Conservation (phyloP, 2,797 vertebrate genomes). For the Kryptopterus vitreolus region DNA sequence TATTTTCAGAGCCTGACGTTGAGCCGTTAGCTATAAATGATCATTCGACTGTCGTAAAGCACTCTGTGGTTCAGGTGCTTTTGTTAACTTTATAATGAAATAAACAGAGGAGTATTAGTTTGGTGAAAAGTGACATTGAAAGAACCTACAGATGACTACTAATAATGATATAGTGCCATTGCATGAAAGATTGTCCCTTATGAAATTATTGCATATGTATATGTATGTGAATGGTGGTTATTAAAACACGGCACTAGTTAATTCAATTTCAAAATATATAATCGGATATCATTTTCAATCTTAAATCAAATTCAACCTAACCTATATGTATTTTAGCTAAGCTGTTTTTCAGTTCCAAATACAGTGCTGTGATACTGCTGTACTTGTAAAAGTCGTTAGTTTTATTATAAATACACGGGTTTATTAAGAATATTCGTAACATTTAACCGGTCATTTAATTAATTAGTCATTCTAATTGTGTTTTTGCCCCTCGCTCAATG, state of each 20-base stretch:
- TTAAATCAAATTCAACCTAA: background rate
- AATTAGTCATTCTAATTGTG: background rate
- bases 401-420: too few relatives aligned
- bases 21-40: slow-evolving; percentile 52
- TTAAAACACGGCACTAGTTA: background rate
- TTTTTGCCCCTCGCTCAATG: background rate
- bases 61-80: slow-evolving; percentile 43
- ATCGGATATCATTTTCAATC: background rate
- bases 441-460: slow-evolving; percentile 17
- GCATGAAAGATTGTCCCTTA: background rate
- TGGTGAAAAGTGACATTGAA: slow-evolving; percentile 21
- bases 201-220: background rate
- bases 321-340: background rate
- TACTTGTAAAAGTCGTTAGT: background rate
- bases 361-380: background rate
- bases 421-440: background rate
- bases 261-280: background rate
- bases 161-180: slow-evolving; percentile 16
- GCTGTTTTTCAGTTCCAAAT: background rate
- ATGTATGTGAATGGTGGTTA: background rate
- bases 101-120: slow-evolving; percentile 45
- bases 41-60: slow-evolving; percentile 52
- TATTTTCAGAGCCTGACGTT: slow-evolving; percentile 55
- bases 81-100: slow-evolving; percentile 50
- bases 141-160: slow-evolving; percentile 6